A percentile compares a stretch with the other conserved stretches of the same genome.
Evolutionary conservation across 2,797 vertebrate genomes (phyloP).

Genomic region (Gadopsis bispinosus): DNA sequence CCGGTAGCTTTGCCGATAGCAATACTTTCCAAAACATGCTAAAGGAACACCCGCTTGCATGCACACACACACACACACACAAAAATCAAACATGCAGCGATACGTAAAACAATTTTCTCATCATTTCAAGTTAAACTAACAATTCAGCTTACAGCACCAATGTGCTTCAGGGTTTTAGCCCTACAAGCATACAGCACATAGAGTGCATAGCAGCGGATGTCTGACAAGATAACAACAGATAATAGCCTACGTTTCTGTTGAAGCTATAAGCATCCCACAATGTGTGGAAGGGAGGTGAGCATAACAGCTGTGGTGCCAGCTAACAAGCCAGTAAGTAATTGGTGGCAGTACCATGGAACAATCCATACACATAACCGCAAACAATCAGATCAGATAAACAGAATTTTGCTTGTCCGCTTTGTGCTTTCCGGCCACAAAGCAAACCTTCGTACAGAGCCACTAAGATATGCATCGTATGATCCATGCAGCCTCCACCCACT

Average conservation of each 20-base stretch:
- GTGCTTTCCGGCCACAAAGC: constrained; percentile 49
- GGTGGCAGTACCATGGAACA: constrained; percentile 60
- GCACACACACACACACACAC: not conserved
- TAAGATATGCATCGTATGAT: constrained; percentile 33
- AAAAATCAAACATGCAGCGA: not conserved
- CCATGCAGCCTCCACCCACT: constrained; percentile 32
- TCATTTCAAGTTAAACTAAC: constrained; percentile 49
- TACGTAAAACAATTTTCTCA: constrained; percentile 35
- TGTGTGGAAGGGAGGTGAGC: constrained; percentile 70
- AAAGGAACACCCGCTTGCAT: constrained; percentile 4
- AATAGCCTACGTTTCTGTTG: constrained; percentile 63
- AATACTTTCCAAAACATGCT: constrained; percentile 33
- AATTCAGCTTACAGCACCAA: constrained; percentile 27
- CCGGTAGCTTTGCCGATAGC: constrained; percentile 47
- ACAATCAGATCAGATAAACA: constrained; percentile 67
- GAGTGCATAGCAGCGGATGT: constrained; percentile 36
- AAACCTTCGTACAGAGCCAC: constrained; percentile 47
- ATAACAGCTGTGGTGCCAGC: constrained; percentile 58
- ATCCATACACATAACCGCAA: constrained; percentile 70
- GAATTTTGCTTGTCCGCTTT: constrained; percentile 58
- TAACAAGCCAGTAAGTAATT: constrained; percentile 76
- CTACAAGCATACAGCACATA: constrained; percentile 24
- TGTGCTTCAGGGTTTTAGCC: constrained; percentile 44
- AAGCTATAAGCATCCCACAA: constrained; percentile 52
- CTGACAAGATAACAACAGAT: constrained; percentile 63